Evolutionary conservation across 2,888 invertebrate genomes (phyloP), one percentile per base, ranked within the genome.

Genomic region (Pristionchus fissidentatus): DNA sequence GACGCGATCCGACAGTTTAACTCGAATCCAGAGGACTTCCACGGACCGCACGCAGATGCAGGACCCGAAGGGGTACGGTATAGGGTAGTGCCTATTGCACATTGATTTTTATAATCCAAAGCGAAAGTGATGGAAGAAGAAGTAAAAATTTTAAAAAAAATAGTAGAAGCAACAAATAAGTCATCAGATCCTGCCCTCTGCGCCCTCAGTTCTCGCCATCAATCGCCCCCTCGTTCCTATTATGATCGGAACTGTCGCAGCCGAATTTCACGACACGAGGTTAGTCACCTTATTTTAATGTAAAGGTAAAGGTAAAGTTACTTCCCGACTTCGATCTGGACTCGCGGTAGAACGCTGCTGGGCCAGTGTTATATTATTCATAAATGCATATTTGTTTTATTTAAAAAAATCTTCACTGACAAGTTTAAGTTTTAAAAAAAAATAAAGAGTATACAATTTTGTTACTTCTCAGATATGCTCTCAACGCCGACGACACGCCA

Each of bases 51-150:
- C 26, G 55, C 55, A 1, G 79, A 79, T 41, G n/a, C n/a, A n/a
- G 79, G 79, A 55, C 41, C 38, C 19, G 79, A 38, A 57, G 79
- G 79, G 57, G 79, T 79, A 79, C n/a, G 52, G 49, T 77, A 77
- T 29, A n/a, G 13, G n/a, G 49, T 49, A n/a, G 10, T n/a, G n/a
- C n/a, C n/a, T n/a, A n/a, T n/a, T n/a, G n/a, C n/a, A n/a, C n/a
- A n/a, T n/a, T n/a, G n/a, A n/a, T n/a, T n/a, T n/a, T n/a, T n/a
- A n/a, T n/a, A n/a, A n/a, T n/a, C n/a, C n/a, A n/a, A n/a, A n/a
- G n/a, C 13, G 19, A 4, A 5, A 13, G 66, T 66, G 2, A 66
- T 29, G 13, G 15, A 32, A 35, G 35, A 32, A 32, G 19, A 15
- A 1, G 15, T 2, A n/a, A 38, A 10, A 26, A n/a, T 8, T 2